phyloP scores from a whole-genome alignment of 2,797 vertebrate genomes.

The Anolis apletophallus region DNA sequence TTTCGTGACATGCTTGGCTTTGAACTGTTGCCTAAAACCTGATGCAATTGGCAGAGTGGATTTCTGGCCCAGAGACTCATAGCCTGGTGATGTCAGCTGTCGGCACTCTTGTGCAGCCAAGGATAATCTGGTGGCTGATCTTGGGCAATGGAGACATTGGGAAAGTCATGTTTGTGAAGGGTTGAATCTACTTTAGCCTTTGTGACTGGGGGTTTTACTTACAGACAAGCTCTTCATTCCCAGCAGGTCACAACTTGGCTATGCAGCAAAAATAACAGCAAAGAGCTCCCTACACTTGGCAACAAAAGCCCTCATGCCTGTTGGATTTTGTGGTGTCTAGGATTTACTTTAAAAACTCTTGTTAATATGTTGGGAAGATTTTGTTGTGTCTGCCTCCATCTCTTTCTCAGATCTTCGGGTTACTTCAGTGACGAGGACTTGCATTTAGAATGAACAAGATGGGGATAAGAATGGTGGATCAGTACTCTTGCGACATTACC shows the following conservation, averaged over 20 bases:
- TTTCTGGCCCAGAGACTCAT: constrained; percentile 60
- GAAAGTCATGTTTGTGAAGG: constrained; percentile 36
- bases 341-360: background rate
- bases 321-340: background rate
- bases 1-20: constrained; percentile 57
- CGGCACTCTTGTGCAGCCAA: constrained; percentile 54
- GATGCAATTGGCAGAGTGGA: constrained; percentile 64
- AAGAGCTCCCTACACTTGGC: background rate
- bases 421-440: constrained; percentile 4
- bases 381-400: constrained; percentile 8
- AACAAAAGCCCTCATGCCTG: background rate
- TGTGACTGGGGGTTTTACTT: constrained; percentile 44
- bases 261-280: constrained; percentile 39
- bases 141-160: constrained; percentile 36
- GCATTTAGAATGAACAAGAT: background rate
- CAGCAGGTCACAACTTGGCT: constrained; percentile 40
- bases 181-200: constrained; percentile 19
- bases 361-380: constrained; percentile 2
- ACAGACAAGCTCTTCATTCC: constrained; percentile 33
- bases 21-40: constrained; percentile 66
- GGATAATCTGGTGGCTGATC: constrained; percentile 56
- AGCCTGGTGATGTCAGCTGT: constrained; percentile 67
- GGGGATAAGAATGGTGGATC: background rate
- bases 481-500: constrained; percentile 10
- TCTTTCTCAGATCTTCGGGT: background rate